Evolutionary conservation across 1,140 invertebrate genomes (phyloP).

Genomic region (Uloborus diversus): DNA sequence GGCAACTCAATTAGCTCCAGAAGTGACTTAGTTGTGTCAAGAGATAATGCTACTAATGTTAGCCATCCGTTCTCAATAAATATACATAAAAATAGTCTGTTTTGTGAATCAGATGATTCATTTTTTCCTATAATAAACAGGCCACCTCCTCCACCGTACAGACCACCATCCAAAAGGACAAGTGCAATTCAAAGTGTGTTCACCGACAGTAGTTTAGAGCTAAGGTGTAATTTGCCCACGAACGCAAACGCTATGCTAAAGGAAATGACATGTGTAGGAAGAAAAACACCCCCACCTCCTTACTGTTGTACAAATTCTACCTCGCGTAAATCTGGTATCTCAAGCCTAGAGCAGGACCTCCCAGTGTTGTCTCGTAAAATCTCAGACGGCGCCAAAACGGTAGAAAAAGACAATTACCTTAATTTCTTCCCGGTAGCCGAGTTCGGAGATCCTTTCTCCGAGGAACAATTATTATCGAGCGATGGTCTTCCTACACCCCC

Average conservation of each 20-base stretch:
- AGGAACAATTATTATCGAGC: not conserved
- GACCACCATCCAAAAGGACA: not conserved
- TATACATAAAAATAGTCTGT: not conserved
- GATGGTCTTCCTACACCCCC: not conserved
- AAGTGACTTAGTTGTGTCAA: no score
- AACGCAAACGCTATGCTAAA: not conserved
- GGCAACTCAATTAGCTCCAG: no score
- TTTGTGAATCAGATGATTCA: not conserved
- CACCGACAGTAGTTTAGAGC: not conserved
- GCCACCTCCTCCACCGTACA: not conserved
- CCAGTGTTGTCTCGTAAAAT: not conserved
- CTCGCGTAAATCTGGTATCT: not conserved
- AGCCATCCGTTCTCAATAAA: no score
- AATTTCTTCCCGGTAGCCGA: not conserved
- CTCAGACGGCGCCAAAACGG: no score
- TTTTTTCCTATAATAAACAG: not conserved
- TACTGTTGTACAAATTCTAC: not conserved
- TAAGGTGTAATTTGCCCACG: no score
- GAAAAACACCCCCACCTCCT: not conserved
- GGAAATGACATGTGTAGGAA: not conserved
- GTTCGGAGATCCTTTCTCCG: not conserved
- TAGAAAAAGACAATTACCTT: not conserved
- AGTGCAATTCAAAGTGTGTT: not conserved
- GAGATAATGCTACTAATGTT: no score
- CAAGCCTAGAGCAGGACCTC: not conserved